phyloP scores from a whole-genome alignment of 2,797 vertebrate genomes.

The Mormyrus proboscirostris region DNA sequence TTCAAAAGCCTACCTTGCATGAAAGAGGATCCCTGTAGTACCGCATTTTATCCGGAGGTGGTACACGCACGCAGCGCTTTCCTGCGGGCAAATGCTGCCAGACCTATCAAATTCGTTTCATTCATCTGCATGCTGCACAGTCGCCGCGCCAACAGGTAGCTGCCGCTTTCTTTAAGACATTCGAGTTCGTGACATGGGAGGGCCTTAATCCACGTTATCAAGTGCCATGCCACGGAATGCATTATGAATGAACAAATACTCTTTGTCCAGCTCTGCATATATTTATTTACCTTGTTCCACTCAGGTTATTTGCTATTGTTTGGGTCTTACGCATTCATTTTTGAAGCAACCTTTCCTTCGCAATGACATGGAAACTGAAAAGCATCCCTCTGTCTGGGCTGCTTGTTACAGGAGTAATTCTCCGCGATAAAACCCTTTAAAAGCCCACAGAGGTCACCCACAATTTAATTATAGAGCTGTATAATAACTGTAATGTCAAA shows the following conservation, averaged over 20 bases:
- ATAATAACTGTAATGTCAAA: conserved; percentile 31
- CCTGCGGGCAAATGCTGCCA: background rate
- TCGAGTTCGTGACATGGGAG: conserved; percentile 42
- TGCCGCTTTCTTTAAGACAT: conserved; percentile 37
- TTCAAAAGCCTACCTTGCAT: background rate
- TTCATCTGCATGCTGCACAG: conserved; percentile 30
- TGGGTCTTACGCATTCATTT: conserved; percentile 6
- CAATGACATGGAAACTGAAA: conserved; percentile 52
- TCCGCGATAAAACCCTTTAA: conserved; percentile 58
- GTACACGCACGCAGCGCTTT: background rate
- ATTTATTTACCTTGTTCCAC: background rate
- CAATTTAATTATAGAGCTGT: conserved; percentile 53
- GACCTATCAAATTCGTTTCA: background rate
- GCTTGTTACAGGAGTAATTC: conserved; percentile 52
- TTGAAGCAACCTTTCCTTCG: conserved; percentile 33
- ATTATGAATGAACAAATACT: conserved; percentile 51
- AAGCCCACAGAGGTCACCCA: conserved; percentile 51
- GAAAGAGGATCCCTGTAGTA: background rate
- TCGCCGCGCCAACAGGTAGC: conserved; percentile 41
- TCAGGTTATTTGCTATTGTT: conserved; percentile 49
- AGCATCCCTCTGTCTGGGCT: conserved; percentile 50
- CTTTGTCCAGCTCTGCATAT: conserved; percentile 43
- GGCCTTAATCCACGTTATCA: conserved; percentile 32
- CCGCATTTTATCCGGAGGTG: background rate
- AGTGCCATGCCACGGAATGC: conserved; percentile 27